Base-by-base conservation (phyloP, 2,113 vertebrate species). In the Vanacampus margaritifer region DNA sequence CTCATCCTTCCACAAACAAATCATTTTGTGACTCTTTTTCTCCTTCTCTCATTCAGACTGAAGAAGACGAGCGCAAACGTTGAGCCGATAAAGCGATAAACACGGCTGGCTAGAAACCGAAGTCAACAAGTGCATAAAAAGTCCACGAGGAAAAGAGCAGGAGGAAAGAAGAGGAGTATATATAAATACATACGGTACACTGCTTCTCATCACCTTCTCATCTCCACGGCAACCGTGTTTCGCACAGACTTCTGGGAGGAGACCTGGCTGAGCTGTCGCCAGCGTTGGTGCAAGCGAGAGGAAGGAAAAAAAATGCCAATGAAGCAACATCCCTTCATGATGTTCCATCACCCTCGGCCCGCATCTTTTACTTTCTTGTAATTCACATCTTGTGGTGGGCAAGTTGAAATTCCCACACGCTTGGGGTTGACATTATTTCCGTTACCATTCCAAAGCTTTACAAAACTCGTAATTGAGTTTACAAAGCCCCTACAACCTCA, bases 151-250 rank as follows among this genome's bases (percentile, higher is more conserved):
- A 72, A 61, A 64, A 39, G 50, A 61, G n/a, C 62, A 56, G 58
- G 50, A 69, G 57, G 28, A 43, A 67, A 58, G 69, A 85, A 35
- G 83, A 79, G 60, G 79, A 75, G 68, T 76, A 75, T 73, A 36
- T 57, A 56, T 39, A 46, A 65, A 57, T 48, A 50, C 71, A 48
- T 21, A 65, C 66, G 65, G 35, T 26, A 56, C 48, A n/a, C 72
- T 68, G 71, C 77, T 72, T 69, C 79, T 82, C 84, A 72, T 79
- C 74, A 69, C 64, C 79, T 69, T 60, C 76, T 75, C 76, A 84
- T 88, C 86, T 86, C 88, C 82, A 89, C 62, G 83, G 83, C 87
- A 88, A 88, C 87, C 69, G 85, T 63, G 70, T 32, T 85, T 87
- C 79, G 68, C 87, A 79, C 79, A 83, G 78, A 76, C 78, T 84